Evolutionary conservation across 2,888 invertebrate species (phyloP).

Genomic region (Scrobipalpa atriplicella): DNA sequence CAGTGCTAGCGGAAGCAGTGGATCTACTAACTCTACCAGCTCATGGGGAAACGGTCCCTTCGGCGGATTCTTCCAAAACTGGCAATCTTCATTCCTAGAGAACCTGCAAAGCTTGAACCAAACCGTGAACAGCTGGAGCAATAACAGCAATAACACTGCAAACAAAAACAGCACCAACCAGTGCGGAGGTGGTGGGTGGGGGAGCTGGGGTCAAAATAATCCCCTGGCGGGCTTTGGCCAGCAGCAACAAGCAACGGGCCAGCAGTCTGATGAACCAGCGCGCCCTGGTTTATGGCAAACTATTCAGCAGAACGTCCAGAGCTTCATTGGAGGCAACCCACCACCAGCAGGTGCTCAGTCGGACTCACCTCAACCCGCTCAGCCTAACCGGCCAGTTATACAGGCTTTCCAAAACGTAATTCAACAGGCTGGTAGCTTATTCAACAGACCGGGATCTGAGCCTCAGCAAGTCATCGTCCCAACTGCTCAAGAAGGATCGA

Average conservation of each 20-base stretch:
- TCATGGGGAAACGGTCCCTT: constrained; percentile 19
- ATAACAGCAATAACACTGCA: constrained; percentile 34
- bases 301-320: constrained; percentile 38
- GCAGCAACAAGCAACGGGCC: not conserved
- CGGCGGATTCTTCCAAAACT: constrained; percentile 17
- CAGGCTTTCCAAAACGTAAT: constrained; percentile 50
- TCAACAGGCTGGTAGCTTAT: constrained; percentile 31
- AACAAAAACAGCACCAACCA: constrained; percentile 23
- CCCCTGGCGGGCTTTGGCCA: constrained; percentile 32
- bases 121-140: constrained; percentile 51
- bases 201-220: constrained; percentile 28
- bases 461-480: constrained; percentile 31
- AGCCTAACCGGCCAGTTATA: constrained; percentile 48
- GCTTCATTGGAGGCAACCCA: constrained; percentile 29
- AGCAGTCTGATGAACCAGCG: constrained; percentile 14
- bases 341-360: constrained; percentile 38
- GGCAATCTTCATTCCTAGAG: constrained; percentile 42
- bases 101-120: constrained; percentile 55
- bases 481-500: constrained; percentile 35
- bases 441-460: constrained; percentile 18
- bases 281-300: constrained; percentile 32
- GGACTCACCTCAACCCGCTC: constrained; percentile 40
- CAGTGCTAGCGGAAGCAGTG: not conserved
- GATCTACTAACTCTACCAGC: constrained; percentile 7
- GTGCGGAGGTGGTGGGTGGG: constrained; percentile 33